Percentiles rank a stretch among this genome's conserved stretches.
Conservation (phyloP, 2,888 invertebrate species). For the Allophyes oxyacanthae region DNA sequence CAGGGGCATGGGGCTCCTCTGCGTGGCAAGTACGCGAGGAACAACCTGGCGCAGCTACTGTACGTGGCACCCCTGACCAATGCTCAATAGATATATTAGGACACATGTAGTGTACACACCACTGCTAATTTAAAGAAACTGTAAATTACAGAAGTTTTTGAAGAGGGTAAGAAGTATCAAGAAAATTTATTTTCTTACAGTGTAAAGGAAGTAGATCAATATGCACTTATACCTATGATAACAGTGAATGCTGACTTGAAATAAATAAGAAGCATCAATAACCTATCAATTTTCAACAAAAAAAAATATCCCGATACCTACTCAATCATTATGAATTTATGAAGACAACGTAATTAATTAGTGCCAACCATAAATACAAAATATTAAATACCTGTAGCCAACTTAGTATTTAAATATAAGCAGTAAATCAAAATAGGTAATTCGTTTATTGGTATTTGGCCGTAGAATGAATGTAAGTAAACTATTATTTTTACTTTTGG, state of each 20-base stretch:
- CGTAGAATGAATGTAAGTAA: too few relatives aligned
- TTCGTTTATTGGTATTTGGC: too few relatives aligned
- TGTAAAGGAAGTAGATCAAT: conserved; percentile 9
- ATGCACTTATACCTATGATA: conserved; percentile 3
- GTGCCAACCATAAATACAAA: conserved; percentile 35
- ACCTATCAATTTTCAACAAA: conserved; percentile 3
- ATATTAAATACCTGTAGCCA: neutral
- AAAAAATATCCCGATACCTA: too few relatives aligned
- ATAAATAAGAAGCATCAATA: neutral
- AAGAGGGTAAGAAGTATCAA: too few relatives aligned
- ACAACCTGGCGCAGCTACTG: conserved; percentile 79
- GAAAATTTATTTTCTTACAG: neutral
- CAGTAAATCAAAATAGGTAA: too few relatives aligned
- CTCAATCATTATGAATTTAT: neutral
- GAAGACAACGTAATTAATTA: conserved; percentile 6
- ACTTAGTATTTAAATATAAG: neutral
- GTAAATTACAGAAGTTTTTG: neutral
- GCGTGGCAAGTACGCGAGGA: conserved; percentile 85
- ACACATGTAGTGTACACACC: too few relatives aligned
- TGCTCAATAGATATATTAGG: conserved; percentile 50
- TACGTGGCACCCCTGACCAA: conserved; percentile 74
- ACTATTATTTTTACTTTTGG: too few relatives aligned
- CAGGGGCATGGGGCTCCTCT: conserved; percentile 91
- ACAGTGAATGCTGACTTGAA: neutral
- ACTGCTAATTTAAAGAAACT: too few relatives aligned